phyloP scores from a whole-genome alignment of 2,888 invertebrate species.

The Drepana falcataria region DNA sequence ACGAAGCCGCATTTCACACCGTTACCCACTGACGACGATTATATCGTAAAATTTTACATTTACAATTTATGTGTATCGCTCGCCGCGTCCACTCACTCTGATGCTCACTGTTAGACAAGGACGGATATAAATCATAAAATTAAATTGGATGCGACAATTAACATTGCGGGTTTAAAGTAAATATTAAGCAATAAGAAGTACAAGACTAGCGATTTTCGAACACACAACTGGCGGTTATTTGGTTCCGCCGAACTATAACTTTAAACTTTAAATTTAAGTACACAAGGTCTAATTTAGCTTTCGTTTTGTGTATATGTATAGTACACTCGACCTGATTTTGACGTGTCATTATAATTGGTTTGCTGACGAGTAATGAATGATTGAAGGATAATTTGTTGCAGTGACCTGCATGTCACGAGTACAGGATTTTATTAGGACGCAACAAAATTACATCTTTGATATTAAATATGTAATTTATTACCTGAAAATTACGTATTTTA shows the following conservation, averaged over 20 bases:
- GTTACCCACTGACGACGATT: slow-evolving; percentile 28
- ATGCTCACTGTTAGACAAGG: slow-evolving; percentile 20
- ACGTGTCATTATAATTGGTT: slow-evolving; percentile 50
- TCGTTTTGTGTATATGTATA: slow-evolving; percentile 21
- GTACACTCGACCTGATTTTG: slow-evolving; percentile 48
- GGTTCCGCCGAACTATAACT: slow-evolving; percentile 22
- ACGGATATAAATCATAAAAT: slow-evolving; percentile 39
- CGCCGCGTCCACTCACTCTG: slow-evolving; percentile 30
- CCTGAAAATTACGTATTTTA: not conserved
- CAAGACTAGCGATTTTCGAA: slow-evolving; percentile 31
- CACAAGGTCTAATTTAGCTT: slow-evolving; percentile 25
- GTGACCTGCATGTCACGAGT: slow-evolving; percentile 28
- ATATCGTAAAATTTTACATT: slow-evolving; percentile 65
- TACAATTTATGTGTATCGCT: slow-evolving; percentile 54
- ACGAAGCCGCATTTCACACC: slow-evolving; percentile 28
- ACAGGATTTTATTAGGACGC: slow-evolving; percentile 28
- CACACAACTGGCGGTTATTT: slow-evolving; percentile 29
- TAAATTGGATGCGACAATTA: slow-evolving; percentile 57
- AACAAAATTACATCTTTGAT: slow-evolving; percentile 11
- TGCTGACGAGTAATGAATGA: slow-evolving; percentile 40
- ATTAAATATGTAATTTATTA: slow-evolving; percentile 9
- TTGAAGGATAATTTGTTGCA: slow-evolving; percentile 42
- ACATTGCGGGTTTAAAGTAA: slow-evolving; percentile 57
- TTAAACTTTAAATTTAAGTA: slow-evolving; percentile 22
- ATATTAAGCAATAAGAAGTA: slow-evolving; percentile 37